phyloP scores from a whole-genome alignment of 2,888 invertebrate species.

The Lutraria lutraria region DNA sequence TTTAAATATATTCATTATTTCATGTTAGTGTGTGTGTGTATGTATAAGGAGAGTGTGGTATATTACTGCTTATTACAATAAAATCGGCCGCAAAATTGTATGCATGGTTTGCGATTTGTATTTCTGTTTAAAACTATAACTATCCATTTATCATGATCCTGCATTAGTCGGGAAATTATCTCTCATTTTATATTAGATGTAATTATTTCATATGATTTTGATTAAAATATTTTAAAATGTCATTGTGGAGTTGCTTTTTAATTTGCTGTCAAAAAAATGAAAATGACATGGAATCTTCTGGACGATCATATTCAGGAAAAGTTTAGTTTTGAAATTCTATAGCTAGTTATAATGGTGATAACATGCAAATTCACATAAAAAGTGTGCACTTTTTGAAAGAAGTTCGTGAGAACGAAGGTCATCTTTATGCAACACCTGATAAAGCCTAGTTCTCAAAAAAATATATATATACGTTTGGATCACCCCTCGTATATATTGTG shows the following conservation, averaged over 20 bases:
- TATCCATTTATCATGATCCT: not conserved
- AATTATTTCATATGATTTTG: slow-evolving; percentile 36
- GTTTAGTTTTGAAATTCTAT: too few relatives aligned
- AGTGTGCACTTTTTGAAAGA: too few relatives aligned
- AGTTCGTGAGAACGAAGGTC: too few relatives aligned
- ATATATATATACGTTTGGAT: too few relatives aligned
- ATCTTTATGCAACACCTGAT: too few relatives aligned
- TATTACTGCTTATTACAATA: not conserved
- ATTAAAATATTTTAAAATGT: slow-evolving; percentile 32
- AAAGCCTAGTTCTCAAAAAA: too few relatives aligned
- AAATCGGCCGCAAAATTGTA: not conserved
- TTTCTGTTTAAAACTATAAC: not conserved
- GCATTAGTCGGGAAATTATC: not conserved
- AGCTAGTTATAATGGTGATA: too few relatives aligned
- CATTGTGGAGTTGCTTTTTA: not conserved
- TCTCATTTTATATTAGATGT: slow-evolving; percentile 30
- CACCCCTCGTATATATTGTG: too few relatives aligned
- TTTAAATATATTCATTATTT: slow-evolving; percentile 1
- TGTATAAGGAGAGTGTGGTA: not conserved
- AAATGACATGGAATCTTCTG: too few relatives aligned
- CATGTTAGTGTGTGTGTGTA: not conserved
- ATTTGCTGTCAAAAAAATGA: not conserved
- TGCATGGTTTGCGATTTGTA: not conserved
- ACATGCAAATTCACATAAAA: too few relatives aligned
- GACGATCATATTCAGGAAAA: too few relatives aligned